A percentile compares a stretch with the other conserved stretches of the same genome.
phyloP scores from a whole-genome alignment of 2,797 vertebrate genomes.

The Pogoniulus pusillus region DNA sequence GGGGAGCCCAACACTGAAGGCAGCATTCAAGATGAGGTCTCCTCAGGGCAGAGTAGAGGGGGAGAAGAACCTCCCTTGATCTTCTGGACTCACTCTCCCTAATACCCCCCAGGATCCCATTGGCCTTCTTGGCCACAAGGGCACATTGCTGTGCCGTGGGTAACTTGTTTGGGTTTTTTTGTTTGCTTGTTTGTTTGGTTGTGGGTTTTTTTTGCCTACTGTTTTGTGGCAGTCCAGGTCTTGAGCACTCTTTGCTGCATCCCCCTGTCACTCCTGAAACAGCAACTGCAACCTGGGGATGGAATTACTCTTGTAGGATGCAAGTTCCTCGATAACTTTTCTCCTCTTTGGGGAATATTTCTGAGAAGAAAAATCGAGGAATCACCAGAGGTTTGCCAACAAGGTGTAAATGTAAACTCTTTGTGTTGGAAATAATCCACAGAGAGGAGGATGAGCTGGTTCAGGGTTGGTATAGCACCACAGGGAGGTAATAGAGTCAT shows the following conservation, averaged over 20 bases:
- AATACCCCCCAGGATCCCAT: too few relatives aligned
- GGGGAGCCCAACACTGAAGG: too few relatives aligned
- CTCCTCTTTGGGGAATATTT: background rate
- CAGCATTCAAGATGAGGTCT: too few relatives aligned
- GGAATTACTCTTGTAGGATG: background rate
- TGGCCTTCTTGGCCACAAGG: too few relatives aligned
- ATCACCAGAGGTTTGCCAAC: background rate
- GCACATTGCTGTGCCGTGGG: too few relatives aligned
- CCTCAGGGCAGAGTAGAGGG: too few relatives aligned
- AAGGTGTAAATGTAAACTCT: background rate
- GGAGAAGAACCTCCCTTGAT: too few relatives aligned
- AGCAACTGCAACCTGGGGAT: background rate
- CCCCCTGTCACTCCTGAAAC: background rate
- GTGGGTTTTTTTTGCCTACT: too few relatives aligned
- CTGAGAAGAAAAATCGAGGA: background rate
- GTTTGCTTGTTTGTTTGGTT: too few relatives aligned
- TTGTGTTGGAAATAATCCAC: background rate
- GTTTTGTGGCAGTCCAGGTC: rapidly evolving
- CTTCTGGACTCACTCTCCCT: too few relatives aligned
- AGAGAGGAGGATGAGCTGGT: background rate
- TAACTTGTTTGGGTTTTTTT: background rate
- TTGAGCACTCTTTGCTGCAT: background rate
- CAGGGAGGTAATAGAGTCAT: background rate
- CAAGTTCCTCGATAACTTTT: background rate
- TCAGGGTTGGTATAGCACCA: background rate